Evolutionary conservation across 2,797 vertebrate genomes (phyloP).

Genomic region (Poecilia picta): DNA sequence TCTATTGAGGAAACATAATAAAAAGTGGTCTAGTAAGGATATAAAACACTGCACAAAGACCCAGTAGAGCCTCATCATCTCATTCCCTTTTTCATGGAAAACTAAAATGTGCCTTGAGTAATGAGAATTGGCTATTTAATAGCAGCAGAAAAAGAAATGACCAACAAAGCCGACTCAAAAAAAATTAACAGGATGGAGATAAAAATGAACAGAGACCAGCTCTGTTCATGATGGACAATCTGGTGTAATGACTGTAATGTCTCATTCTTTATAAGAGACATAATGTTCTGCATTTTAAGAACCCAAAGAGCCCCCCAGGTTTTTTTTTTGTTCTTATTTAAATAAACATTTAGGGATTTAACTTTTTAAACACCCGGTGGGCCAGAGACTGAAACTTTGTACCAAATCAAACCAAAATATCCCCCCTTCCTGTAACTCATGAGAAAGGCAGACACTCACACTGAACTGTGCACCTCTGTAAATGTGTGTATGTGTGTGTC

Average conservation of each 20-base stretch:
- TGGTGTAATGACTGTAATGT: background rate
- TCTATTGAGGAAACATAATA: background rate
- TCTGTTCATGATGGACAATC: background rate
- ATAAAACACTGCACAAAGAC: background rate
- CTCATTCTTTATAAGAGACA: background rate
- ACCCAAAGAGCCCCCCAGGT: background rate
- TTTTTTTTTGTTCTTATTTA: background rate
- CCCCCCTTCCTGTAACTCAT: background rate
- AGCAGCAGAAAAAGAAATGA: background rate
- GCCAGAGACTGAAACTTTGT: background rate
- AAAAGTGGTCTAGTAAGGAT: background rate
- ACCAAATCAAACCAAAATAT: background rate
- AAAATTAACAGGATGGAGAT: background rate
- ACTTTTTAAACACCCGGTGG: background rate
- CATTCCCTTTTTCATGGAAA: background rate
- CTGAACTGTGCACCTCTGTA: conserved; percentile 57
- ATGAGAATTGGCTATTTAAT: background rate
- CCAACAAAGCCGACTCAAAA: background rate
- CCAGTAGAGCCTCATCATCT: background rate
- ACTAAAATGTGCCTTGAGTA: background rate
- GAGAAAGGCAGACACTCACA: conserved; percentile 25
- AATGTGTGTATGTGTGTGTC: conserved; percentile 69
- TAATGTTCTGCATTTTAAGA: background rate
- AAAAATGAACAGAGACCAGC: background rate
- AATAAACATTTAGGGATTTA: background rate